Evolutionary conservation across 2,113 vertebrate species (phyloP), one percentile per base, ranked within the genome.

Genomic region (Semnornis frantzii): DNA sequence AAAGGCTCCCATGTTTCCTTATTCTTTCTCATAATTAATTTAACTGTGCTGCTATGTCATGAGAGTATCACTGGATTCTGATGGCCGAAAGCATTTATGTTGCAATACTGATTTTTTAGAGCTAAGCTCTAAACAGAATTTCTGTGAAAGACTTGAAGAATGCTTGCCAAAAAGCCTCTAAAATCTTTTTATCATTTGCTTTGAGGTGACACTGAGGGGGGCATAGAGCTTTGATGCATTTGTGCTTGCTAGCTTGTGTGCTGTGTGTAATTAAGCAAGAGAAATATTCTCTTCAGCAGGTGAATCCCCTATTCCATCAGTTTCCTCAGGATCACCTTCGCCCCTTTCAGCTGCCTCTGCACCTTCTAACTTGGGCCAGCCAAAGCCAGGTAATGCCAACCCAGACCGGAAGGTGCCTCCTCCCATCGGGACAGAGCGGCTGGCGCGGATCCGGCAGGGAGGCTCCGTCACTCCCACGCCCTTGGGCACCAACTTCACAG

Each of bases 341-440:
- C 98, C 98, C 92, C 98, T 99, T 85, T 99, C 99, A 97, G 98
- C 98, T 65, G 98, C 98, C 89, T 98, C 98, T 42, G 98, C 98
- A 82, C 98, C 98, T 82, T 98, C 98, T 58, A 97, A 98, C 63
- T 87, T 99, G 95, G 98, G 98, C 95, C 99, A 99, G 95, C 97
- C 98, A 52, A 99, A 99, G 97, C 96, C 97, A 87, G 98, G 98
- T 91, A 98, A 55, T 73, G 90, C 98, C 92, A 98, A 91, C 46
- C 99, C 98, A 82, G 99, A 99, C 82, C 98, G 99, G 16, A 99
- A 99, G 97, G 99, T 99, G 39, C 99, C 99, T 23, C 99, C 98
- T 7, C 99, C 99, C 34, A 99, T 99, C 17, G 99, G 99, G 91
- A 99, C 99, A 0, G 99, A 99, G 96, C 95, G 99, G 66, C 98